A percentile compares a stretch with the other conserved stretches of the same genome.
Conservation (phyloP, 2,888 invertebrate genomes). For the Lycia hirtaria region DNA sequence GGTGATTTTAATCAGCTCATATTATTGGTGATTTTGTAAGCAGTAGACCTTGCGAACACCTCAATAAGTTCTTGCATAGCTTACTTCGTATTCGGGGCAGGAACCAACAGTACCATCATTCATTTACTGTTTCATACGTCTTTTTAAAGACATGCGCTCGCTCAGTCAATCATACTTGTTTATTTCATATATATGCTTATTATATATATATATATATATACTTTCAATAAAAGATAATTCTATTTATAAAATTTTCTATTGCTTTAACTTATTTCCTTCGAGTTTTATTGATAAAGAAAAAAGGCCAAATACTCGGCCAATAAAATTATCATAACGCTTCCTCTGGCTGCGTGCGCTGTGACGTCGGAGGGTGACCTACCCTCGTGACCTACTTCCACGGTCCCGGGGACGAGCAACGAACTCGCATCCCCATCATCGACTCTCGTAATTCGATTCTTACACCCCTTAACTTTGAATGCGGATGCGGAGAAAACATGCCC, state of each 20-base stretch:
- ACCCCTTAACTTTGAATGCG: conserved; percentile 37
- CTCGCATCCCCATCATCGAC: conserved; percentile 48
- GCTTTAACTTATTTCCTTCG: background rate
- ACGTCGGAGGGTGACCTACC: conserved; percentile 37
- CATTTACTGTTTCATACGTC: too few relatives aligned
- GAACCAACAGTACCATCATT: too few relatives aligned
- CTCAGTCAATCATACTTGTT: too few relatives aligned
- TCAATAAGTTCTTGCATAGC: too few relatives aligned
- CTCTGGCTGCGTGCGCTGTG: conserved; percentile 39
- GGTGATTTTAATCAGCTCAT: too few relatives aligned
- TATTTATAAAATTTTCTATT: background rate
- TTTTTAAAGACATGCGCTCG: too few relatives aligned
- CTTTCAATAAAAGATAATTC: background rate
- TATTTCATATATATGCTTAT: too few relatives aligned
- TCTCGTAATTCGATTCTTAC: conserved; percentile 46
- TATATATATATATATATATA: too few relatives aligned
- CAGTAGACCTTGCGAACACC: too few relatives aligned
- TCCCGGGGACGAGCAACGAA: conserved; percentile 51
- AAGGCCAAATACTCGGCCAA: conserved; percentile 28
- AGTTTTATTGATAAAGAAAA: background rate
- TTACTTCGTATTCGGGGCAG: too few relatives aligned
- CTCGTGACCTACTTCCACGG: conserved; percentile 72
- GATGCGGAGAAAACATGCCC: conserved; percentile 22
- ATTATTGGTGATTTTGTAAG: too few relatives aligned
- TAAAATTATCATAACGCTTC: conserved; percentile 56